These are phyloP conservation scores for Nephrotoma appendiculata DNA, from an alignment of 2,888 invertebrate species.

Conservation along the genomic window DNA sequence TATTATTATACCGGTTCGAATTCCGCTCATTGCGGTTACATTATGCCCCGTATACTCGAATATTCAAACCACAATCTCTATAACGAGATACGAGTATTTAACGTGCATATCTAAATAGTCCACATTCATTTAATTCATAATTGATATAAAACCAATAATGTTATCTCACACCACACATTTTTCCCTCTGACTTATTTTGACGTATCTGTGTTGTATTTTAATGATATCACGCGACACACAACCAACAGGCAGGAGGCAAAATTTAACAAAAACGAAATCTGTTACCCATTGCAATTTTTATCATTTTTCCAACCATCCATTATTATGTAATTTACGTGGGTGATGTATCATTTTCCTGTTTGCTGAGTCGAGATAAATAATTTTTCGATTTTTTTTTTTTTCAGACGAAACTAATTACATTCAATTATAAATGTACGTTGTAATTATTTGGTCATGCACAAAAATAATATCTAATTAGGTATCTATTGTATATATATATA, in stretches of 20 bases:
- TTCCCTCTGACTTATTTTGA: background rate
- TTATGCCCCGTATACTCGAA: too few species aligned
- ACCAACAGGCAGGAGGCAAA: background rate
- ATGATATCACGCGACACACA: background rate
- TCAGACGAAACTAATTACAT: background rate
- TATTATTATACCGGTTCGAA: too few species aligned
- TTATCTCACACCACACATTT: background rate
- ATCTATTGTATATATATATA: background rate
- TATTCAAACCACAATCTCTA: too few species aligned
- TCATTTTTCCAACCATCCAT: background rate
- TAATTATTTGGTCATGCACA: background rate
- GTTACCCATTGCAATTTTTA: background rate
- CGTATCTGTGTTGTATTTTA: background rate
- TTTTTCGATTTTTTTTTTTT: background rate
- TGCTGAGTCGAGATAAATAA: background rate
- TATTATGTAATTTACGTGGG: background rate
- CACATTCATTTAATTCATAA: background rate
- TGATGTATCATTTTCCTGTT: background rate
- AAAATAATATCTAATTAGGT: background rate
- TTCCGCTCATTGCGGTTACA: too few species aligned
- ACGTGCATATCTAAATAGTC: too few species aligned
- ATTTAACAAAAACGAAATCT: background rate
- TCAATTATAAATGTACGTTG: background rate
- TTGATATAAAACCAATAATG: background rate
- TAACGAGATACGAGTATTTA: too few species aligned